Conservation (phyloP, 2,888 invertebrate species). For the Furcula furcula region DNA sequence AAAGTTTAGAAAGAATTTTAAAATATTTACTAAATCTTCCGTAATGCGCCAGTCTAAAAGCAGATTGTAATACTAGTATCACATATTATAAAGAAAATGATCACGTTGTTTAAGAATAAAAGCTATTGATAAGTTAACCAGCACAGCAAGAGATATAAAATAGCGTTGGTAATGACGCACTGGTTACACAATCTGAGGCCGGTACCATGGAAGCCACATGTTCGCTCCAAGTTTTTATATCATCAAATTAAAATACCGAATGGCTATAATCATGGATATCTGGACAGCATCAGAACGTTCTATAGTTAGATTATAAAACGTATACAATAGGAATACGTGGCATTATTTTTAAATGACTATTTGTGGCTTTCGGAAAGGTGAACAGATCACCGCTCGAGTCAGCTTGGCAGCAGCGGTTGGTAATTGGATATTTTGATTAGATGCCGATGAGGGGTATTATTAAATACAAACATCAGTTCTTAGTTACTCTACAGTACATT, state of each 20-base stretch:
- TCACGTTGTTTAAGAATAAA: slow-evolving; percentile 11
- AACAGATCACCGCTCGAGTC: slow-evolving; percentile 25
- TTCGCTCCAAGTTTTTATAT: slow-evolving; percentile 39
- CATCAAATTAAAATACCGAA: slow-evolving; percentile 53
- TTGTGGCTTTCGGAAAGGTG: slow-evolving; percentile 30
- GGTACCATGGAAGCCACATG: slow-evolving; percentile 3
- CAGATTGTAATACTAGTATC: too few relatives aligned
- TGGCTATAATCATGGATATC: slow-evolving; percentile 44
- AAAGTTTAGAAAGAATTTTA: too few relatives aligned
- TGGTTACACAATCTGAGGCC: slow-evolving; percentile 25
- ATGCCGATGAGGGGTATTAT: too few relatives aligned
- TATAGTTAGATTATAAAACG: slow-evolving; percentile 35
- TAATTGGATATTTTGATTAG: slow-evolving; percentile 23
- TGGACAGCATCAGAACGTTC: slow-evolving; percentile 41
- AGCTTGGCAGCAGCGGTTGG: slow-evolving; percentile 18
- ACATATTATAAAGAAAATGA: too few relatives aligned
- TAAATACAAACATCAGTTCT: too few relatives aligned
- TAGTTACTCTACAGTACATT: too few relatives aligned
- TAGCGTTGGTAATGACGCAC: slow-evolving; percentile 21
- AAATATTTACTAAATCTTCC: too few relatives aligned
- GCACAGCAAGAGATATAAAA: slow-evolving; percentile 23
- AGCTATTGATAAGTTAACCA: slow-evolving; percentile 11
- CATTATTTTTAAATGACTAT: slow-evolving; percentile 34
- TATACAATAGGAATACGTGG: slow-evolving; percentile 37
- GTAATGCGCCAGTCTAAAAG: too few relatives aligned